Conservation (phyloP, 1,140 invertebrate genomes). For the Panulirus ornatus region DNA sequence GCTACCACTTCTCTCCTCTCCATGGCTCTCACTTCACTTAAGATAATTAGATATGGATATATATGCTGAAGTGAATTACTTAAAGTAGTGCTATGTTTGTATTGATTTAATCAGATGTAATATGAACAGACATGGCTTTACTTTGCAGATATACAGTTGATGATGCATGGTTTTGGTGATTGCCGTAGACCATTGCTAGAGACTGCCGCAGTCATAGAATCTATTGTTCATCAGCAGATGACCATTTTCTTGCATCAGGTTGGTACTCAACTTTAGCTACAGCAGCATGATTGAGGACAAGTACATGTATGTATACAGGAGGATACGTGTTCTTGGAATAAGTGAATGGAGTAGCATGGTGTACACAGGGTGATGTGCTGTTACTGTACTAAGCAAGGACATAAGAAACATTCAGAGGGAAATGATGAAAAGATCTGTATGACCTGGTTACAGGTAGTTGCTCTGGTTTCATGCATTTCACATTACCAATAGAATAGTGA, state of each 20-base stretch:
- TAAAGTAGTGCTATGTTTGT: not conserved
- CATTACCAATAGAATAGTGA: too few relatives aligned
- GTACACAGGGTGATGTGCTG: too few relatives aligned
- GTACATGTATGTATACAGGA: too few relatives aligned
- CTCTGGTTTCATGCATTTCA: too few relatives aligned
- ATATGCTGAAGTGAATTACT: not conserved
- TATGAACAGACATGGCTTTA: not conserved
- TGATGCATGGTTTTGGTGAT: constrained; percentile 88
- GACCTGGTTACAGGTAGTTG: too few relatives aligned
- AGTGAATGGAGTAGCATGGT: too few relatives aligned
- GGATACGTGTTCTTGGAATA: too few relatives aligned
- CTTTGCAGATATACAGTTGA: constrained; percentile 82
- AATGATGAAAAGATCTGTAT: too few relatives aligned
- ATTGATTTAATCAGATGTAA: not conserved
- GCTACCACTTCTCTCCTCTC: too few relatives aligned
- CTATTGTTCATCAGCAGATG: constrained; percentile 83
- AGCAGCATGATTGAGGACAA: too few relatives aligned
- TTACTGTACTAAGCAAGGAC: too few relatives aligned
- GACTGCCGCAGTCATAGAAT: constrained; percentile 84
- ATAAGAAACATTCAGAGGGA: too few relatives aligned
- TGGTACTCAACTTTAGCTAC: not conserved
- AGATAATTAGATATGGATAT: not conserved
- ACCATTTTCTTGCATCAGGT: constrained; percentile 80
- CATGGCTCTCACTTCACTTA: not conserved
- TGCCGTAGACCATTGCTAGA: constrained; percentile 83